Percentiles rank a stretch among this genome's conserved stretches.
phyloP scores from a whole-genome alignment of 1,140 invertebrate species.

The Lasaia peninsularis region DNA sequence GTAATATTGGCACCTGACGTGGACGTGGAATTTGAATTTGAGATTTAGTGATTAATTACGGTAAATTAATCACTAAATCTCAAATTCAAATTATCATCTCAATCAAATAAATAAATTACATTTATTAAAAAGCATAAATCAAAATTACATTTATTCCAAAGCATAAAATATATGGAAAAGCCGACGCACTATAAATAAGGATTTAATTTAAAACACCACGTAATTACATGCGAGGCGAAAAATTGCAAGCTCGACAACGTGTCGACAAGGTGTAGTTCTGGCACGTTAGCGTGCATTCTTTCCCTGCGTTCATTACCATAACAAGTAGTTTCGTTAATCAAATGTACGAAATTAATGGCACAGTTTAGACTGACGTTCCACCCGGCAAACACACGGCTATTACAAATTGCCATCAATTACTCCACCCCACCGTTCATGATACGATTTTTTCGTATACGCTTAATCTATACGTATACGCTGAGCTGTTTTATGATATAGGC shows the following conservation, averaged over 20 bases:
- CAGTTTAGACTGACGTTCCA: constrained; percentile 70
- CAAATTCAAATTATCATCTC: no score
- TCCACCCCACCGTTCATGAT: constrained; percentile 45
- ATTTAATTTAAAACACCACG: constrained; percentile 56
- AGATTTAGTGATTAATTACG: no score
- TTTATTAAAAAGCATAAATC: neutral
- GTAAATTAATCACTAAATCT: no score
- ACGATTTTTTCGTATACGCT: constrained; percentile 48
- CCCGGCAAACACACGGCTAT: constrained; percentile 68
- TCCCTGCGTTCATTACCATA: constrained; percentile 72
- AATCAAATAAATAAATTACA: no score
- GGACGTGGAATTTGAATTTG: no score
- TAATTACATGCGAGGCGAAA: constrained; percentile 68
- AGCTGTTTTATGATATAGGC: no score
- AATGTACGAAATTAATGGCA: constrained; percentile 76
- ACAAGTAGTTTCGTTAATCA: constrained; percentile 77
- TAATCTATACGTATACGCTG: constrained; percentile 32
- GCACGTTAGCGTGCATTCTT: constrained; percentile 72
- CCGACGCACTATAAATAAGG: constrained; percentile 46
- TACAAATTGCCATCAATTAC: constrained; percentile 75
- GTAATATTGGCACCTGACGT: no score
- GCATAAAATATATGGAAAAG: constrained; percentile 30
- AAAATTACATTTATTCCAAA: neutral
- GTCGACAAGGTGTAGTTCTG: constrained; percentile 68
- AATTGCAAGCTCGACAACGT: constrained; percentile 67